phyloP scores from a whole-genome alignment of 2,888 invertebrate genomes.

The Sinhomidia bicolor region DNA sequence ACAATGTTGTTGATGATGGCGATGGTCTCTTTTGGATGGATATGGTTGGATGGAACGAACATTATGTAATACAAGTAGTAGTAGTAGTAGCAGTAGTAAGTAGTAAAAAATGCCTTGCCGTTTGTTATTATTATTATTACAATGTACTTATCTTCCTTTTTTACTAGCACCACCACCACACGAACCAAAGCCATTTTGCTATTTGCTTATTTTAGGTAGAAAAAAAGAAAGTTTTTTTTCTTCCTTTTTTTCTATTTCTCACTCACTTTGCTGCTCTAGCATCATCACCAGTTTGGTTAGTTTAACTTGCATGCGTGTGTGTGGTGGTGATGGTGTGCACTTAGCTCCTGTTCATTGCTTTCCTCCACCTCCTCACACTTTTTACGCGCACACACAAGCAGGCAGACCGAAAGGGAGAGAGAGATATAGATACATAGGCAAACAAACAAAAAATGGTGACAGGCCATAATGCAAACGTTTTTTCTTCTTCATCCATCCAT shows the following conservation, averaged over 20 bases:
- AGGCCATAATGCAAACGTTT: slow-evolving; percentile 66
- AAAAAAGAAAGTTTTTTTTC: slow-evolving; percentile 28
- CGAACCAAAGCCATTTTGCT: slow-evolving; percentile 29
- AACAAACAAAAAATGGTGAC: slow-evolving; percentile 69
- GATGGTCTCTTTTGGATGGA: slow-evolving; percentile 26
- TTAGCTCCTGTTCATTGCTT: background rate
- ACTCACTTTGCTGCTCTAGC: background rate
- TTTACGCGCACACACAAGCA: slow-evolving; percentile 22
- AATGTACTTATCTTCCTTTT: slow-evolving; percentile 46
- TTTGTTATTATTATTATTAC: slow-evolving; percentile 46
- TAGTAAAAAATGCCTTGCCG: slow-evolving; percentile 35
- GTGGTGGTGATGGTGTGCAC: background rate
- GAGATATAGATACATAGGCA: slow-evolving; percentile 35
- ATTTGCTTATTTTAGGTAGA: slow-evolving; percentile 12
- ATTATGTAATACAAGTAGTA: slow-evolving; percentile 47
- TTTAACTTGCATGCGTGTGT: background rate
- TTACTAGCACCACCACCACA: background rate
- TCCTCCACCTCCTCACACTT: slow-evolving; percentile 29
- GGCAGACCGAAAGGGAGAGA: slow-evolving; percentile 24
- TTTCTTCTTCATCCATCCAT: slow-evolving; percentile 57
- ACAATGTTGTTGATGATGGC: slow-evolving; percentile 1
- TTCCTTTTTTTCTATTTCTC: background rate
- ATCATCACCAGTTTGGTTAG: background rate
- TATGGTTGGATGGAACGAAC: slow-evolving; percentile 45
- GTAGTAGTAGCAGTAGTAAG: background rate